A percentile compares a stretch with the other conserved stretches of the same genome.
Conservation (phyloP, 2,113 vertebrate species). For the Myotis yumanensis region DNA sequence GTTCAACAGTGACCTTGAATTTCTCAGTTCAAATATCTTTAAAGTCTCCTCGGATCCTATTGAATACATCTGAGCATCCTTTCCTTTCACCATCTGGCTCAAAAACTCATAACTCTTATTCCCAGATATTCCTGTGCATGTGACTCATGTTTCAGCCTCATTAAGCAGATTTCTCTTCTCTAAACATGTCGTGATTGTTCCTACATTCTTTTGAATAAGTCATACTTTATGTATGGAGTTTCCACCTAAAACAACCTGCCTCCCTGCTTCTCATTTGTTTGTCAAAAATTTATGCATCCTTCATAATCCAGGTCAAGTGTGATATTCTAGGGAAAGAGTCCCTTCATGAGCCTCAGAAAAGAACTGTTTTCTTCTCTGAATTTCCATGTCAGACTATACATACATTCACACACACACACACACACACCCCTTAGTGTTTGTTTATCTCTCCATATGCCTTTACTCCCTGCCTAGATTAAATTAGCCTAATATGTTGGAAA, state of each 20-base stretch:
- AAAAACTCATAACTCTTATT: not conserved
- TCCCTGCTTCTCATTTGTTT: not conserved
- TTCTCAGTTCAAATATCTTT: not conserved
- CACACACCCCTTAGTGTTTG: not conserved
- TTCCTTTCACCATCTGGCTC: not conserved
- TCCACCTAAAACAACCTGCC: rapidly evolving
- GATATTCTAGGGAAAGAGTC: not conserved
- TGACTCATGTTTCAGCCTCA: not conserved
- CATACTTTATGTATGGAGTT: not conserved
- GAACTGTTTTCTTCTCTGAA: not conserved
- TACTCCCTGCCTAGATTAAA: not conserved
- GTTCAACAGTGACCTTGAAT: not conserved
- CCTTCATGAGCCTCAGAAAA: not conserved
- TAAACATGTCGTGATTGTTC: not conserved
- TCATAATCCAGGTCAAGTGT: not conserved
- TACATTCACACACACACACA: not conserved
- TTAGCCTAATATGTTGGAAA: not conserved
- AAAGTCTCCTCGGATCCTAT: not conserved
- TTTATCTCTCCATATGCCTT: not conserved
- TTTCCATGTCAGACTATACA: not conserved
- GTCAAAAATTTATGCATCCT: not conserved
- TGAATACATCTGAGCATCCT: not conserved
- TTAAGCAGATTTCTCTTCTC: not conserved
- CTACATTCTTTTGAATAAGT: not conserved
- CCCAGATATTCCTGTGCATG: not conserved